These are phyloP conservation scores for Rhea pennata DNA, from an alignment of 2,113 vertebrate species.

Conservation along the genomic window DNA sequence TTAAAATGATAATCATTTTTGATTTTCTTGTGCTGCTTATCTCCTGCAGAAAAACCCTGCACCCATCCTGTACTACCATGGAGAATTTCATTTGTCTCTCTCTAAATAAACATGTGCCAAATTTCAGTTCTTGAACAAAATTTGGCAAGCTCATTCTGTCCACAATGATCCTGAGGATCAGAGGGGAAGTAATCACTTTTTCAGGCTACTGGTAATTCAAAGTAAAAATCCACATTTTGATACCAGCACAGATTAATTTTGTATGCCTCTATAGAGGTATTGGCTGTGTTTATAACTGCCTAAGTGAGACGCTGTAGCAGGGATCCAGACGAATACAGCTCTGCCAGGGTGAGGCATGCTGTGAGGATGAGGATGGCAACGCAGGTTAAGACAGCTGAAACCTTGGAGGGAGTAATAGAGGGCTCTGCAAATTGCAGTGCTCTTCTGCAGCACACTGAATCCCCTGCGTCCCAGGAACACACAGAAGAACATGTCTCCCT, in stretches of 20 bases:
- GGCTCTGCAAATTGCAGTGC: neutral
- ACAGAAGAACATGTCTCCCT: neutral
- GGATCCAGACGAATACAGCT: neutral
- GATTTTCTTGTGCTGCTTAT: neutral
- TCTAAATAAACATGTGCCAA: neutral
- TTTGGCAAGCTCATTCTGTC: neutral
- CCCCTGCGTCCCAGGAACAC: neutral
- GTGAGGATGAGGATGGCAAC: neutral
- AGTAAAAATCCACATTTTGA: neutral
- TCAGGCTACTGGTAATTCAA: neutral
- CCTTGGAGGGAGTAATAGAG: neutral
- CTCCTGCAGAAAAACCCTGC: neutral
- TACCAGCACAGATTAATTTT: neutral
- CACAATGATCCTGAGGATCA: accelerated
- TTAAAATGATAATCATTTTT: neutral
- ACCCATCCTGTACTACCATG: neutral
- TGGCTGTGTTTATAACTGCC: neutral
- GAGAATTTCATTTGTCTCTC: neutral
- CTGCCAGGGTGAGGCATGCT: neutral
- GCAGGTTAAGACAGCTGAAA: neutral
- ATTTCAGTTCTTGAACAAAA: neutral
- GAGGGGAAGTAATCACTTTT: neutral
- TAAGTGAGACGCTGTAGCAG: neutral
- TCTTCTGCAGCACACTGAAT: neutral
- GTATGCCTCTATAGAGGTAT: accelerated